Evolutionary conservation across 2,888 invertebrate species (phyloP).

Genomic region (Stenotaenia linearis): DNA sequence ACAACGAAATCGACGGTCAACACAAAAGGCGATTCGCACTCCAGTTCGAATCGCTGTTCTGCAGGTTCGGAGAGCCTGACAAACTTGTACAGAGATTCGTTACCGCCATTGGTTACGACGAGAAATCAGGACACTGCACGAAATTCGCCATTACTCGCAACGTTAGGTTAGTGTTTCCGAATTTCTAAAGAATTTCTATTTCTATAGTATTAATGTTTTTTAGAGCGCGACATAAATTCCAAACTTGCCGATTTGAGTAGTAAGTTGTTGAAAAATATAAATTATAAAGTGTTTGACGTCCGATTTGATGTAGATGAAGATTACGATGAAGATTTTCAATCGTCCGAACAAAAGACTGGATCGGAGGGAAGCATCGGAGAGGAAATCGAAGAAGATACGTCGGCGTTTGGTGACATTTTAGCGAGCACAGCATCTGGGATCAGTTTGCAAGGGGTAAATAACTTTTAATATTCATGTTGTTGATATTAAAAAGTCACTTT

Average conservation of each 20-base stretch:
- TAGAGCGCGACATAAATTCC: background rate
- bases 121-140: background rate
- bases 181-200: background rate
- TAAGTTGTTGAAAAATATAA: background rate
- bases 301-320: background rate
- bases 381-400: background rate
- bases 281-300: background rate
- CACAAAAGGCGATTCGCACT: background rate
- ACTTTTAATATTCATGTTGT: no score
- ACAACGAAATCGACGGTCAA: background rate
- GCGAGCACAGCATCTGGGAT: background rate
- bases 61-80: background rate
- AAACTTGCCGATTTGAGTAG: background rate
- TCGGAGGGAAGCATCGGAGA: background rate
- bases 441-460: background rate
- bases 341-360: constrained; percentile 7
- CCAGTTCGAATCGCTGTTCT: background rate
- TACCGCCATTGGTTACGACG: background rate
- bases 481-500: background rate
- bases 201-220: background rate
- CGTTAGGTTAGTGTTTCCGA: background rate
- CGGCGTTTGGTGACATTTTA: background rate
- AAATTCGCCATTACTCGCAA: background rate
- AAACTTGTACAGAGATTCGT: background rate
- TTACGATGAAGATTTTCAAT: constrained; percentile 19